A percentile compares a stretch with the other conserved stretches of the same genome.
Evolutionary conservation across 2,888 invertebrate genomes (phyloP).

Genomic region (Bruchidius siliquastri): DNA sequence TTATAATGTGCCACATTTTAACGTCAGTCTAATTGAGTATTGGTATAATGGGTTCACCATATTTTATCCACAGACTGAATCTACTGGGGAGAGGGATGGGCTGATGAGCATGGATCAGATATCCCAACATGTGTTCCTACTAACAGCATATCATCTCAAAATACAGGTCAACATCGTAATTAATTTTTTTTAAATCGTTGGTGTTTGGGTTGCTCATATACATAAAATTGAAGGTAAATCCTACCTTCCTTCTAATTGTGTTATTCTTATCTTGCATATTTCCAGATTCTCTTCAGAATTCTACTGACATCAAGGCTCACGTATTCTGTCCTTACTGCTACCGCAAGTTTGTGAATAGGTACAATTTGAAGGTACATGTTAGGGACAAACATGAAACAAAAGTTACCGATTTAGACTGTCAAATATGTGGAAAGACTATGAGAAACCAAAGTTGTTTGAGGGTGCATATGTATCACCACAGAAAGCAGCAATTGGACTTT

Average conservation of each 20-base stretch:
- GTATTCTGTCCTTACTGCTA: slow-evolving; percentile 62
- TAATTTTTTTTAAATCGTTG: background rate
- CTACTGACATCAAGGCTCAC: slow-evolving; percentile 42
- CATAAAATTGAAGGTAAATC: background rate
- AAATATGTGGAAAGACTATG: slow-evolving; percentile 66
- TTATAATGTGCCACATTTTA: no score
- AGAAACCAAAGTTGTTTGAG: slow-evolving; percentile 59
- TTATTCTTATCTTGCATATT: slow-evolving; percentile 28
- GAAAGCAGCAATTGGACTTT: slow-evolving; percentile 49
- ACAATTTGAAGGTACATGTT: slow-evolving; percentile 68
- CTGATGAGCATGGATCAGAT: background rate
- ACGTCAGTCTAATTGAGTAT: no score
- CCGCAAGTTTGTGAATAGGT: slow-evolving; percentile 61
- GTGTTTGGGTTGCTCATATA: background rate
- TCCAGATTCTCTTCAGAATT: slow-evolving; percentile 33
- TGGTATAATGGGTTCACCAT: background rate
- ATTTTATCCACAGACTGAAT: background rate
- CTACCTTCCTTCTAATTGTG: background rate
- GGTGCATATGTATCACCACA: slow-evolving; percentile 63
- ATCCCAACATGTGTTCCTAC: background rate
- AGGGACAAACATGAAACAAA: slow-evolving; percentile 67
- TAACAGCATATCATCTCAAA: background rate
- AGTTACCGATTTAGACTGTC: slow-evolving; percentile 63
- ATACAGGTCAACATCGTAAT: background rate
- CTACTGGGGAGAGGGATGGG: background rate